phyloP scores from a whole-genome alignment of 2,113 vertebrate species.

The Anarhynchus alexandrinus region DNA sequence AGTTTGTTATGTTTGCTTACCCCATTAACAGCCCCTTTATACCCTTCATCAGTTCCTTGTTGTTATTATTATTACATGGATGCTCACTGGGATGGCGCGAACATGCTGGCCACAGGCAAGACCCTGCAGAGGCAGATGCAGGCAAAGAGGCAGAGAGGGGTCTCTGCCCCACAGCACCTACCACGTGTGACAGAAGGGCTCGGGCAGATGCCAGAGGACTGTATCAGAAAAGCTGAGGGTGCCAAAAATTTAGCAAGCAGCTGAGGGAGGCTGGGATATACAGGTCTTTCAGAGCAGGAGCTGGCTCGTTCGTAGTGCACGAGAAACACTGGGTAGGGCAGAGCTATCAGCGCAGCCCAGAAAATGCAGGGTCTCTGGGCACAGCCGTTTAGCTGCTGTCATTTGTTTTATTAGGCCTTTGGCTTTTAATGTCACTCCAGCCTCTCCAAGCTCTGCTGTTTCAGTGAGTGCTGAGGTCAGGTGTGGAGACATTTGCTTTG shows the following conservation, averaged over 20 bases:
- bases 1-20: background rate
- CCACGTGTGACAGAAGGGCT: background rate
- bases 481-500: background rate
- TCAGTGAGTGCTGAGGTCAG: background rate
- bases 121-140: background rate
- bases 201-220: background rate
- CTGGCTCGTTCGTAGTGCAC: background rate
- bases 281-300: background rate
- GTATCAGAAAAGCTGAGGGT: background rate
- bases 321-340: background rate
- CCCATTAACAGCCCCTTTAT: background rate
- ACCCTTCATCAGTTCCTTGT: background rate
- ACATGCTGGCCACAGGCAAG: background rate
- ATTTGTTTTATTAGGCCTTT: background rate
- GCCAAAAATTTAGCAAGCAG: background rate
- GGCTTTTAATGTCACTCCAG: background rate
- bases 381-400: background rate
- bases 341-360: background rate
- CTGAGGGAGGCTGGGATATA: background rate
- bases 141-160: background rate
- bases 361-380: background rate
- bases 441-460: background rate
- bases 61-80: background rate
- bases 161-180: background rate
- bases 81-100: background rate